Evolutionary conservation across 2,888 invertebrate species (phyloP), one percentile per base, ranked within the genome.

Genomic region (Venustoraphidia nigricollis): DNA sequence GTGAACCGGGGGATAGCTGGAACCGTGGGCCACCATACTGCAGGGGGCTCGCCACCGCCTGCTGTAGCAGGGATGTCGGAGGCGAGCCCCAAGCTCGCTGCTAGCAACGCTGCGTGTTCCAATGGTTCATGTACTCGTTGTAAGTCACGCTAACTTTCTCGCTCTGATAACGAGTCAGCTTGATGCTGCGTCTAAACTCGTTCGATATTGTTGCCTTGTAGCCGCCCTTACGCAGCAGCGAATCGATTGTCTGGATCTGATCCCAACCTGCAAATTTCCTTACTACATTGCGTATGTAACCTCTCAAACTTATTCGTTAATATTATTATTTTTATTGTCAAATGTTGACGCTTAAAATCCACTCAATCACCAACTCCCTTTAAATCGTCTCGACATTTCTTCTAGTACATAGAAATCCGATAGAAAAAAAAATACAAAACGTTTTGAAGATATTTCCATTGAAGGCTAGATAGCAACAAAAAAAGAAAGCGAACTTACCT

Each of bases 201-300:
- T 81, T 79, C n/a, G 90, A 90, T 53, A 95, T 92, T 47, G 77
- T 69, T 34, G 93, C 89, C 66, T 92, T 92, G 71, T 83, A 96
- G 44, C 98, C 98, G 55, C 96, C 97, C 71, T 98, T 99, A 57
- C 95, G 81, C 54, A 98, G 77, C 53, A 98, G 72, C 39, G 96
- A 94, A 71, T 99, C 97, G 62, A 98, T 94, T 27, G 98, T 98
- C 71, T 97, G 95, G 56, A 90, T 79, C 71, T 93, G 92, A 77
- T 97, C 91, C 98, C 98, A 98, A 59, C 96, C 96, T 96, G 69
- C 17, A 71, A 64, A 51, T 47, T 46, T 41, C 11, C 13, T 4
- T 6, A 34, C 27, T 27, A 27, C 27, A 27, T 27, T 27, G 6
- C 27, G 27, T 11, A n/a, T 11, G 10, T 10, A 34, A 34, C 27